phyloP scores from a whole-genome alignment of 2,888 invertebrate species.

The Diogma glabrata region DNA sequence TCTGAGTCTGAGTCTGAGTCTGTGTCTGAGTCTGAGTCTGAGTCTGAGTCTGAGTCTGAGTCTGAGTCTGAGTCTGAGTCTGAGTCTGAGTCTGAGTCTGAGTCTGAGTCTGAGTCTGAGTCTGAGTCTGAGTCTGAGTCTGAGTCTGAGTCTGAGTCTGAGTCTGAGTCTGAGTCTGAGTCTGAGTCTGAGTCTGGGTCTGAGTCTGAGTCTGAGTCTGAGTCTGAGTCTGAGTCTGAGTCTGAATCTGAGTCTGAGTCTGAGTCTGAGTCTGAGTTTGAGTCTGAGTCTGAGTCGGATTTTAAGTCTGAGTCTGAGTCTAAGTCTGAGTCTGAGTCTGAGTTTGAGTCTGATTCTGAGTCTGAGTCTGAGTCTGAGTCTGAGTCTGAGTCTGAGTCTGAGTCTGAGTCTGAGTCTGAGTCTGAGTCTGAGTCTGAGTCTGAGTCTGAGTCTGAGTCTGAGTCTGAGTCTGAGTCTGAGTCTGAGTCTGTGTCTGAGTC shows the following conservation, averaged over 20 bases:
- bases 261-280: slow-evolving; percentile 1
- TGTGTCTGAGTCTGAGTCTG: slow-evolving; percentile 9
- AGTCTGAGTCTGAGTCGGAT: slow-evolving; percentile 8
- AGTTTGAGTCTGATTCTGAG: slow-evolving; percentile 11
- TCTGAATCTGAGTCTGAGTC: slow-evolving; percentile 6
- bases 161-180: slow-evolving; percentile 11
- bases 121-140: slow-evolving; percentile 10
- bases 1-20: slow-evolving; percentile 11
- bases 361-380: slow-evolving; percentile 10
- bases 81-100: slow-evolving; percentile 10
- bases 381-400: slow-evolving; percentile 11
- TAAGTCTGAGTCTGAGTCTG: slow-evolving; percentile 10
- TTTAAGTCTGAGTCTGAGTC: slow-evolving; percentile 4
- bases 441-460: slow-evolving; percentile 10
- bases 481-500: slow-evolving; percentile 9
- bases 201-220: slow-evolving; percentile 9
- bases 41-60: slow-evolving; percentile 3
- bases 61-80: not conserved
- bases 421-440: slow-evolving; percentile 11
- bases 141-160: slow-evolving; percentile 10
- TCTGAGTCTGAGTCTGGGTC: slow-evolving; percentile 10
- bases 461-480: slow-evolving; percentile 11
- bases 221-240: slow-evolving; percentile 10
- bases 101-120: slow-evolving; percentile 11
- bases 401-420: slow-evolving; percentile 11